These are phyloP conservation scores for Colistium nudipinnis DNA, from an alignment of 2,113 vertebrate genomes.

Conservation along the genomic window DNA sequence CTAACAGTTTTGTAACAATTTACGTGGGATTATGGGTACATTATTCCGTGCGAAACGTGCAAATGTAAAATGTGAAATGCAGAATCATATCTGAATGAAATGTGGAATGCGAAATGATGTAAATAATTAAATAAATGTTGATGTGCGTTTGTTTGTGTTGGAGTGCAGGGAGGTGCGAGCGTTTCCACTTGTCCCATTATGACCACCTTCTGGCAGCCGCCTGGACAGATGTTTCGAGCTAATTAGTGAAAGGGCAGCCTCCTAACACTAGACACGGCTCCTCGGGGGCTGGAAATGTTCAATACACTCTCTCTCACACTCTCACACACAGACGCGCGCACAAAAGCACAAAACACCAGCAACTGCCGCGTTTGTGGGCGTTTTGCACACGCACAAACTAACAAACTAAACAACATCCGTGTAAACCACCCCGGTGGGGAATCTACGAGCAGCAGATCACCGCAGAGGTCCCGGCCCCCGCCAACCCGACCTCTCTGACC, in stretches of 20 bases:
- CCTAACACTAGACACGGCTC: constrained; percentile 61
- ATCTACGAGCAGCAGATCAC: too few species aligned
- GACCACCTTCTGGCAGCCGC: constrained; percentile 48
- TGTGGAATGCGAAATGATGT: neutral
- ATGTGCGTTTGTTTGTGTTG: constrained; percentile 20
- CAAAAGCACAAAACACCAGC: neutral
- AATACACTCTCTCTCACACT: constrained; percentile 19
- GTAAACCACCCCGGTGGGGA: constrained; percentile 11
- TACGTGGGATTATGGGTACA: constrained; percentile 1
- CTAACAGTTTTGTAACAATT: constrained; percentile 30
- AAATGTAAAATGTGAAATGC: neutral
- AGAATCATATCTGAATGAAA: neutral
- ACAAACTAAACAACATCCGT: constrained; percentile 20
- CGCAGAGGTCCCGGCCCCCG: constrained; percentile 19
- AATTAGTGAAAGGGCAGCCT: constrained; percentile 74
- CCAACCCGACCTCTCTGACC: too few species aligned
- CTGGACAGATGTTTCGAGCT: constrained; percentile 71
- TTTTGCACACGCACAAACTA: constrained; percentile 8
- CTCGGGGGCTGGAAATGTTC: constrained; percentile 48
- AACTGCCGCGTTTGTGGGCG: constrained; percentile 8
- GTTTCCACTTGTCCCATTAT: constrained; percentile 46
- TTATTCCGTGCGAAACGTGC: neutral
- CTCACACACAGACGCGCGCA: neutral
- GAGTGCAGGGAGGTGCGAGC: neutral
- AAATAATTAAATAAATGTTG: constrained; percentile 9